These are phyloP conservation scores for Semotilus atromaculatus DNA, from an alignment of 2,797 vertebrate species.

Conservation along the genomic window DNA sequence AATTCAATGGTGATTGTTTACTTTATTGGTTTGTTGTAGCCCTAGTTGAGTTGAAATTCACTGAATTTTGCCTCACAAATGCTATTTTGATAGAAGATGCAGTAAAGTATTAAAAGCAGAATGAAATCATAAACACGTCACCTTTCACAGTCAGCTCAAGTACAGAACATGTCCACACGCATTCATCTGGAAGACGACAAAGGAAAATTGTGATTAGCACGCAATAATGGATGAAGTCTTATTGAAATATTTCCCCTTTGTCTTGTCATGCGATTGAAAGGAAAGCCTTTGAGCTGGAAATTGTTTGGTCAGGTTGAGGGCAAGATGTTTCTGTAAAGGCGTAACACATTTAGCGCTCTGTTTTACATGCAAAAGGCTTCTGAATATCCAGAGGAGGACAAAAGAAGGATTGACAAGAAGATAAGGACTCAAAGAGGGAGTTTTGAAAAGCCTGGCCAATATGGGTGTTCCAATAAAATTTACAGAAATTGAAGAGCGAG, in stretches of 20 bases:
- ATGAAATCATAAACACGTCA: not conserved
- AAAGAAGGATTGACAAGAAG: conserved; percentile 20
- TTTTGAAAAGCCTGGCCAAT: conserved; percentile 13
- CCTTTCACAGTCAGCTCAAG: not conserved
- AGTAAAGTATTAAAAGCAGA: not conserved
- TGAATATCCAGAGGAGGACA: conserved; percentile 42
- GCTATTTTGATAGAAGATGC: not conserved
- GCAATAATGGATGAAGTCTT: not conserved
- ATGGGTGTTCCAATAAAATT: not conserved
- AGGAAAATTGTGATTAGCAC: not conserved
- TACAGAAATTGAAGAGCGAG: conserved; percentile 9
- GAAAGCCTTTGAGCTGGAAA: not conserved
- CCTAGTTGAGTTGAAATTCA: not conserved
- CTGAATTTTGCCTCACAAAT: not conserved
- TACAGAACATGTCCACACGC: not conserved
- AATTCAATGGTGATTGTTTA: not conserved
- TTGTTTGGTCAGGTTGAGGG: conserved; percentile 14
- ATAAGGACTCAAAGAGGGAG: conserved; percentile 41
- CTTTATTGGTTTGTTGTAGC: not conserved
- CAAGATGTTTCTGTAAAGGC: not conserved
- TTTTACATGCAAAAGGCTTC: conserved; percentile 27
- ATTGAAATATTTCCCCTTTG: conserved; percentile 17
- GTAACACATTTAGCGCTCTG: not conserved
- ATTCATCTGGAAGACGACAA: not conserved
- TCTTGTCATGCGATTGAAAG: not conserved